phyloP scores from a whole-genome alignment of 2,113 vertebrate genomes.

The Cinclus cinclus region DNA sequence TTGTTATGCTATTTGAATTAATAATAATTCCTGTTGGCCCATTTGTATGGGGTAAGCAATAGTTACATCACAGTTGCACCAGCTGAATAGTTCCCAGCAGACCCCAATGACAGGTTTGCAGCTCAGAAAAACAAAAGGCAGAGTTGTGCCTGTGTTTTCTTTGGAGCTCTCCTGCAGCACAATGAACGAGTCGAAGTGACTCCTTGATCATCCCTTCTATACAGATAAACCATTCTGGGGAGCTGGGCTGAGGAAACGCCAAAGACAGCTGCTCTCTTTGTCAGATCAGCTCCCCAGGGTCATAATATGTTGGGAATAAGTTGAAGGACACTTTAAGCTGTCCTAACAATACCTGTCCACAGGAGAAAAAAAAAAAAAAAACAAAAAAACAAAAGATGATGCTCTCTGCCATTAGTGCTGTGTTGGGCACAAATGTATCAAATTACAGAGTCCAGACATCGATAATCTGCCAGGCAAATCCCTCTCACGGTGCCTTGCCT shows the following conservation, averaged over 20 bases:
- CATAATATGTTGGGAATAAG: background rate
- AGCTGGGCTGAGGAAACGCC: background rate
- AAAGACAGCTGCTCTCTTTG: background rate
- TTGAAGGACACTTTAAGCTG: background rate
- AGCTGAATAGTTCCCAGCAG: background rate
- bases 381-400: no score
- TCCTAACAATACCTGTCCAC: background rate
- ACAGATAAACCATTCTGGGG: background rate
- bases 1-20: background rate
- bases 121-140: background rate
- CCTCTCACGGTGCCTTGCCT: fast-evolving
- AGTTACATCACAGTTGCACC: background rate
- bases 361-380: fast-evolving
- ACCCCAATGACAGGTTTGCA: background rate
- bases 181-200: background rate
- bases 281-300: background rate
- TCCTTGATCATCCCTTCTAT: background rate
- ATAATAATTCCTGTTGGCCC: background rate
- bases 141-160: background rate
- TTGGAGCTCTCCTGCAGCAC: background rate
- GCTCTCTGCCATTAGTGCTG: background rate
- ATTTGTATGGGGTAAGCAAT: background rate
- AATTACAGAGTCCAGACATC: background rate
- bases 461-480: background rate
- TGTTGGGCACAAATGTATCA: background rate